These are phyloP conservation scores for Parnassius orleans DNA, from an alignment of 2,888 invertebrate species.

Conservation along the genomic window DNA sequence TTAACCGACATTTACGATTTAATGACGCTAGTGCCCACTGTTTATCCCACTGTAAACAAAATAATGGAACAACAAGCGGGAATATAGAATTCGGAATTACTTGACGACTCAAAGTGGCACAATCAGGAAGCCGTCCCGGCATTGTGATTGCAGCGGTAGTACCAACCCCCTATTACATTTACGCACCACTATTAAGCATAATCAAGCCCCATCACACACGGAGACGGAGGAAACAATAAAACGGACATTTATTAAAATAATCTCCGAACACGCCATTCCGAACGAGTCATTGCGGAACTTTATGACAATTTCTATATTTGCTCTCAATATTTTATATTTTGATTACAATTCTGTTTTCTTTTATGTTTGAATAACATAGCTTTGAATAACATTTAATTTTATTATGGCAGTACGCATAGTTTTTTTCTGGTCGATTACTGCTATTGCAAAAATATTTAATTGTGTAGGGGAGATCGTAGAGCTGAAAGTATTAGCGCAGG, in stretches of 20 bases:
- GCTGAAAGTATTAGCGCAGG: too few relatives aligned
- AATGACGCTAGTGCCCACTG: conserved; percentile 31
- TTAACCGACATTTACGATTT: conserved; percentile 36
- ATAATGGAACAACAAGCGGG: conserved; percentile 41
- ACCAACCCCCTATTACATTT: conserved; percentile 72
- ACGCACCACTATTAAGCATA: conserved; percentile 69
- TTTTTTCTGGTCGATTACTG: too few relatives aligned
- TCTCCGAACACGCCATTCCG: conserved; percentile 25
- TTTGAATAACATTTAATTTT: too few relatives aligned
- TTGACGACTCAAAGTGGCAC: conserved; percentile 51
- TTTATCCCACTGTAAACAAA: conserved; percentile 23
- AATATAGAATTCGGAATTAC: conserved; percentile 54
- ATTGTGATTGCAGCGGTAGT: conserved; percentile 54
- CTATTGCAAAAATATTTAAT: too few relatives aligned
- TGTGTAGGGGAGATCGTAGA: too few relatives aligned
- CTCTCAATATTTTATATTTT: background rate
- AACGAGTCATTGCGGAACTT: background rate
- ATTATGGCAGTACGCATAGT: too few relatives aligned
- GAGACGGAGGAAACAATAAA: conserved; percentile 69
- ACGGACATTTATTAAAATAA: conserved; percentile 54
- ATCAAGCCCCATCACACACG: conserved; percentile 73
- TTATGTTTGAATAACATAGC: too few relatives aligned
- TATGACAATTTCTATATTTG: conserved; percentile 10
- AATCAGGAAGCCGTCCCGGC: conserved; percentile 56
- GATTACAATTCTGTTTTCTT: background rate